phyloP scores from a whole-genome alignment of 2,113 vertebrate genomes.

The Coracopsis vasa region DNA sequence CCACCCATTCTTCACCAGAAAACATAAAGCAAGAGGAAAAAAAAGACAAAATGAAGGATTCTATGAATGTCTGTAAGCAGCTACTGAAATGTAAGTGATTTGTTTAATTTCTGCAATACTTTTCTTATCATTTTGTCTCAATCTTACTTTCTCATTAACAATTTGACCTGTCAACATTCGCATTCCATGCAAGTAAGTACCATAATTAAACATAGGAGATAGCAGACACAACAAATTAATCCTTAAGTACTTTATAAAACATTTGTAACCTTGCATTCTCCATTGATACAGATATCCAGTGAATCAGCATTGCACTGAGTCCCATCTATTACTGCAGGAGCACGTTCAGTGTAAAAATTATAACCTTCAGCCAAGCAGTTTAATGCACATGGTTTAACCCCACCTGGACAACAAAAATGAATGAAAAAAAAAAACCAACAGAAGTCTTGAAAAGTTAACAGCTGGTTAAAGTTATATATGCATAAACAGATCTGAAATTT shows the following conservation, averaged over 20 bases:
- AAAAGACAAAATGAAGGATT: background rate
- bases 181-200: background rate
- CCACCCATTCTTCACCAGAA: background rate
- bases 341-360: conserved; percentile 98
- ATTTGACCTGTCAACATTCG: background rate
- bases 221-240: background rate
- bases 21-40: background rate
- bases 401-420: conserved; percentile 79
- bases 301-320: conserved; percentile 95
- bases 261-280: conserved; percentile 94
- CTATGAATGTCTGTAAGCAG: background rate
- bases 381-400: conserved; percentile 94
- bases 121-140: background rate
- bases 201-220: background rate
- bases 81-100: background rate
- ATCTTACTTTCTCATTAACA: background rate
- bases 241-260: background rate
- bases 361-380: conserved; percentile 98
- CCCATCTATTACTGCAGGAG: conserved; percentile 94
- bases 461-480: background rate
- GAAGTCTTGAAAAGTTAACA: background rate
- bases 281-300: conserved; percentile 98
- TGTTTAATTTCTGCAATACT: background rate
- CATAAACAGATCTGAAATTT: background rate
- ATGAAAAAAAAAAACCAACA: background rate